These are phyloP conservation scores for Lagria hirta DNA, from an alignment of 2,888 invertebrate species.

Conservation along the genomic window DNA sequence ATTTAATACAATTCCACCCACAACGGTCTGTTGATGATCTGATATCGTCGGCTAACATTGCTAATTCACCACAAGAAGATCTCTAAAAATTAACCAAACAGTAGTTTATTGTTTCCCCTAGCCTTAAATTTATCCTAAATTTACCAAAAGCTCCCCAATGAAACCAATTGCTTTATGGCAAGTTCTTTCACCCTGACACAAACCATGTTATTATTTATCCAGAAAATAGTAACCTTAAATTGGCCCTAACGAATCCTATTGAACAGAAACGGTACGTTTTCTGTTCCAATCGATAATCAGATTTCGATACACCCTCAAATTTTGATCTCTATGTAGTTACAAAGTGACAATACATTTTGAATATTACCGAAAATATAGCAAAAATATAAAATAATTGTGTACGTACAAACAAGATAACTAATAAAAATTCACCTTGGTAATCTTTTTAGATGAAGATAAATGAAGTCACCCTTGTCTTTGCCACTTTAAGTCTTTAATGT, in stretches of 20 bases:
- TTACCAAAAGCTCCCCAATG: conserved; percentile 14
- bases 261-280: conserved; percentile 46
- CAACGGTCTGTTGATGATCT: conserved; percentile 32
- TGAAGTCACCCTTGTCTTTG: no score
- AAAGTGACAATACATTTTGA: no score
- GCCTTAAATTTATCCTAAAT: conserved; percentile 13
- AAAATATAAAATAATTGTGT: no score
- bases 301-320: conserved; percentile 33
- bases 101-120: conserved; percentile 8
- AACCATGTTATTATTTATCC: conserved; percentile 47
- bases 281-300: conserved; percentile 48
- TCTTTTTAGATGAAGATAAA: no score
- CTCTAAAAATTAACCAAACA: conserved; percentile 24
- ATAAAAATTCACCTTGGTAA: no score
- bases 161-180: conserved; percentile 13
- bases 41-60: conserved; percentile 37
- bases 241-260: conserved; percentile 54
- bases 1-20: conserved; percentile 37
- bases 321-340: conserved; percentile 20
- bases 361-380: no score
- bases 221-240: conserved; percentile 52
- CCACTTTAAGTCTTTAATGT: no score
- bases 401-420: no score
- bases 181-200: conserved; percentile 23
- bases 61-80: conserved; percentile 32